These are phyloP conservation scores for Parazoanthus atlanticus DNA, from an alignment of 92 coral and sea anemone genomes.

Conservation along the genomic window DNA sequence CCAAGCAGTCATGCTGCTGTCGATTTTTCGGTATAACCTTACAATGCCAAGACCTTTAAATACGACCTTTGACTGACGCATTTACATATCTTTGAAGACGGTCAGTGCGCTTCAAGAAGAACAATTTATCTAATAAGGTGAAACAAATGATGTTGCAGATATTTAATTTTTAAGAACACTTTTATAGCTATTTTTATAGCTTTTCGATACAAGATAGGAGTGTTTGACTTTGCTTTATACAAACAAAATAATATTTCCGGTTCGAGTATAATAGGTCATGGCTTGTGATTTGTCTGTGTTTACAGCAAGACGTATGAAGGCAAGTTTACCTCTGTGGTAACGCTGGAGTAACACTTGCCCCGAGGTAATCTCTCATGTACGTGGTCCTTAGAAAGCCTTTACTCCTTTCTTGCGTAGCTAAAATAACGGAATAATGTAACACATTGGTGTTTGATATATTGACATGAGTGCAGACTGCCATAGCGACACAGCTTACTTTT, in stretches of 20 bases:
- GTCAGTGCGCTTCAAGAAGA: too few relatives aligned
- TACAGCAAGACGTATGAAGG: background rate
- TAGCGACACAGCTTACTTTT: constrained; percentile 5
- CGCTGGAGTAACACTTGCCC: constrained; percentile 71
- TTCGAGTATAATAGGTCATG: background rate
- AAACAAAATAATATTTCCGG: constrained; percentile 22
- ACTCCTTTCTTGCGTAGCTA: constrained; percentile 60
- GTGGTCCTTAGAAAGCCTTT: constrained; percentile 91
- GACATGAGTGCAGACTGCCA: background rate
- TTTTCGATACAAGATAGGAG: too few relatives aligned
- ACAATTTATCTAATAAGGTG: too few relatives aligned
- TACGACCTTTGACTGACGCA: background rate
- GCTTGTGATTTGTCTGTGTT: background rate
- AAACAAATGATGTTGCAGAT: too few relatives aligned
- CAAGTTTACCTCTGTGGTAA: constrained; percentile 70
- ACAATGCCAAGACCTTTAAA: background rate
- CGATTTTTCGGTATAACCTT: background rate
- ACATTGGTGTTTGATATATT: background rate
- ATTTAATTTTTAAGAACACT: background rate
- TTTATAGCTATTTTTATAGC: background rate
- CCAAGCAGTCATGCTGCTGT: too few relatives aligned
- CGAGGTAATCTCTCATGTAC: constrained; percentile 75
- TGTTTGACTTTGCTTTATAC: too few relatives aligned
- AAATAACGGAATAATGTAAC: background rate
- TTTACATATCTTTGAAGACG: too few relatives aligned